phyloP scores from a whole-genome alignment of 2,797 vertebrate genomes.

The Caiman crocodilus region DNA sequence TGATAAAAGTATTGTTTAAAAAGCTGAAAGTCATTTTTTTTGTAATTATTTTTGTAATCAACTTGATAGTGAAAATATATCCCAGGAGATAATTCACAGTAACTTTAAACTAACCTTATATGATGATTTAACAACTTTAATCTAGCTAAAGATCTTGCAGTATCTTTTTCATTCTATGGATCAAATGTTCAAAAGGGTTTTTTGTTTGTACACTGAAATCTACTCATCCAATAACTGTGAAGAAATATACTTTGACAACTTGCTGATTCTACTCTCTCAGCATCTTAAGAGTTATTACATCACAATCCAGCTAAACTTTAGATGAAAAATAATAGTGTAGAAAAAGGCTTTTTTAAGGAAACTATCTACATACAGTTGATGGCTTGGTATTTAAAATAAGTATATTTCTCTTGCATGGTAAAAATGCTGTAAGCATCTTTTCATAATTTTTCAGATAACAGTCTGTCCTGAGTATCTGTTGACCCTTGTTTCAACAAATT shows the following conservation, averaged over 20 bases:
- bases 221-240: rapidly evolving
- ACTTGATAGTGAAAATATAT: neutral
- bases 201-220: neutral
- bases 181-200: neutral
- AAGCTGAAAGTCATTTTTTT: neutral
- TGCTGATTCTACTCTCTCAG: neutral
- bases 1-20: neutral
- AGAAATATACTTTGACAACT: neutral
- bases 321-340: no score
- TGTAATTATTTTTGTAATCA: neutral
- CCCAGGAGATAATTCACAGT: neutral
- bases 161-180: neutral
- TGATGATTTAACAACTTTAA: neutral
- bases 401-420: neutral
- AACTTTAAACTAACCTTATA: neutral
- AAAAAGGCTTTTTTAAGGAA: neutral
- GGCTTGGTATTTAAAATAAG: neutral
- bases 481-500: neutral
- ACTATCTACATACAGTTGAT: neutral
- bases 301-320: neutral
- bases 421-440: neutral
- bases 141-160: no score
- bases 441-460: neutral
- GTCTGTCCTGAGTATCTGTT: neutral
- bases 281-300: neutral